Evolutionary conservation across 2,888 invertebrate genomes (phyloP), one percentile per base, ranked within the genome.

Genomic region (Apamea epomidion): DNA sequence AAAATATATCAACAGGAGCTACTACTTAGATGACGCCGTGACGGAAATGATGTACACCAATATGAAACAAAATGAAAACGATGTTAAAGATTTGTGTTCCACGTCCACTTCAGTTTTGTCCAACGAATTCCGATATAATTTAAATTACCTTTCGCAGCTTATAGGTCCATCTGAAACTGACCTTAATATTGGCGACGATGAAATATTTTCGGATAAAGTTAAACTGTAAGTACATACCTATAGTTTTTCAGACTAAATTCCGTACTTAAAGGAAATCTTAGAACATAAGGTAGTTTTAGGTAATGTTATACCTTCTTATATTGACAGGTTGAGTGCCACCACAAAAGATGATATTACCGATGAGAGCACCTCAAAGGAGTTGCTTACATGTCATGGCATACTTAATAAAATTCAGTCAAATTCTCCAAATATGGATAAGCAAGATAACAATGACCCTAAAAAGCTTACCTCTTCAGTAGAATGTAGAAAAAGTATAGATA

Each of bases 401-500:
- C 62, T 82, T 8, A 65, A n/a, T 14, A 12, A 87, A 71, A 91
- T 89, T n/a, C 90, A 93, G 18, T 74, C 82, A 10, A 93, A 92
- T 83, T 85, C 90, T 12, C 84, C 89, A 25, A 90, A 85, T 65
- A 79, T 78, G n/a, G 60, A 81, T 54, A 77, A 70, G 37, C 65
- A 62, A n/a, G 82, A 87, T 14, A 87, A 85, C 60, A 85, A 79
- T 51, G 87, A 88, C 25, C 12, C 80, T 10, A 94, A 93, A 80
- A 92, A 92, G 82, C 29, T 74, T 0, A 84, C 87, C 4, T 83
- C 92, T 21, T 83, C 94, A 12, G 75, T 94, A 7, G 94, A 95
- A 88, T 96, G 95, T 80, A 93, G 94, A 86, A 95, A 94, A 89
- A 96, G 95, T 87, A 96, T 97, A 78, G 95, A 96, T 72, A 95